phyloP scores from a whole-genome alignment of 2,113 vertebrate species.

The Leucosticte australis region DNA sequence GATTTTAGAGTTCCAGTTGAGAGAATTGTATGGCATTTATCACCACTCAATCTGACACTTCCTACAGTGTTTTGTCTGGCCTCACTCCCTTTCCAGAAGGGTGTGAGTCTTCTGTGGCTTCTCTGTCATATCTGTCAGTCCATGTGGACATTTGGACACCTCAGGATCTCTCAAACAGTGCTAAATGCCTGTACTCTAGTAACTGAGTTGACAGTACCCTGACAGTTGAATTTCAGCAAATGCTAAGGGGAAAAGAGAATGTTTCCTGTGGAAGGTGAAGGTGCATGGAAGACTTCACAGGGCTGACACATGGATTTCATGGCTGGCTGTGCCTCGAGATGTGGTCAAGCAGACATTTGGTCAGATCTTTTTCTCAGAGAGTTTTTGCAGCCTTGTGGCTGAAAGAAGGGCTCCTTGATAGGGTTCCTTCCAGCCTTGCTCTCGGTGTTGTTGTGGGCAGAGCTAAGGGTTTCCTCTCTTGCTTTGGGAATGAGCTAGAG shows the following conservation, averaged over 20 bases:
- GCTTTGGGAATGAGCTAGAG: not conserved
- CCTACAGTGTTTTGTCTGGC: accelerated
- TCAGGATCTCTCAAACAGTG: not conserved
- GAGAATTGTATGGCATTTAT: not conserved
- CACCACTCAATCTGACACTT: not conserved
- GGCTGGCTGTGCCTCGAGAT: not conserved
- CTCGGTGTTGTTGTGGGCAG: not conserved
- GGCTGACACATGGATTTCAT: not conserved
- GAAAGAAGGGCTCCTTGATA: not conserved
- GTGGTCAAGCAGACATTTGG: not conserved
- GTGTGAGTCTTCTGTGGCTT: not conserved
- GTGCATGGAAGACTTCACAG: not conserved
- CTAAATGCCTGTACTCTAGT: not conserved
- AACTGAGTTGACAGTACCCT: not conserved
- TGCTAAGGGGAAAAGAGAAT: not conserved
- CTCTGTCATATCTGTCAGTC: not conserved
- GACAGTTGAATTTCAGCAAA: not conserved
- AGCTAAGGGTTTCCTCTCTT: not conserved
- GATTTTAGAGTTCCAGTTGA: not conserved
- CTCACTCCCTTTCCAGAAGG: not conserved
- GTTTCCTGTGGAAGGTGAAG: not conserved
- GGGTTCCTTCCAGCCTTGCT: not conserved
- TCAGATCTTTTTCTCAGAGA: not conserved
- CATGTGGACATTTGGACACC: not conserved
- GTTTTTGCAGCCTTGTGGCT: not conserved